Percentiles rank a stretch among this genome's conserved stretches.
Conservation (phyloP, 2,888 invertebrate genomes). For the Saturnia japonica region DNA sequence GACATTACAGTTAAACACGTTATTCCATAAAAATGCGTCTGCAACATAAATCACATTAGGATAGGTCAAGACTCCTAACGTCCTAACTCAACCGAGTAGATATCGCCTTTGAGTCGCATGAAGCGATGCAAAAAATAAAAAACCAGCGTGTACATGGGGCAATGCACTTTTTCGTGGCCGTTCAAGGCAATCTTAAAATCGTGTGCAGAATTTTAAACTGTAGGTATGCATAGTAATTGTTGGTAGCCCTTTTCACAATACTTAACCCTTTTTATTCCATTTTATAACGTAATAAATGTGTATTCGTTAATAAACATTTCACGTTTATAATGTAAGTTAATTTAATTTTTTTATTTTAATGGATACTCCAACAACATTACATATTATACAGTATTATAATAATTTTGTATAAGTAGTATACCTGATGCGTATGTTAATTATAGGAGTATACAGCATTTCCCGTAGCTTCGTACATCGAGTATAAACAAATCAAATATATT, state of each 20-base stretch:
- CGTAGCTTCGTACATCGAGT: too few relatives aligned
- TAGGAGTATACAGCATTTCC: too few relatives aligned
- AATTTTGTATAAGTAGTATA: too few relatives aligned
- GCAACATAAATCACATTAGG: conserved; percentile 71
- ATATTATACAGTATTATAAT: too few relatives aligned
- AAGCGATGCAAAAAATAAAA: conserved; percentile 56
- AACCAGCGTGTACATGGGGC: conserved; percentile 56
- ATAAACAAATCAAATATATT: too few relatives aligned
- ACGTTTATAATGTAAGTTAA: background rate
- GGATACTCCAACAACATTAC: too few relatives aligned
- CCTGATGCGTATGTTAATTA: too few relatives aligned
- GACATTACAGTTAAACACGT: background rate
- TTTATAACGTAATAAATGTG: background rate
- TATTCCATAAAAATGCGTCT: conserved; percentile 28
- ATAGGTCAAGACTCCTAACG: conserved; percentile 78
- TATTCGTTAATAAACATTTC: background rate
- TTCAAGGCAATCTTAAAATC: conserved; percentile 58
- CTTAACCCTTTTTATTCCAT: conserved; percentile 22
- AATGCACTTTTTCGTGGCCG: conserved; percentile 74
- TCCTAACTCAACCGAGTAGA: conserved; percentile 71
- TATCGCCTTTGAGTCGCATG: conserved; percentile 42
- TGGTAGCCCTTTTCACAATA: conserved; percentile 29
- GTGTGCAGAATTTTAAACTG: conserved; percentile 52
- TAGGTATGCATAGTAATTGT: conserved; percentile 65
- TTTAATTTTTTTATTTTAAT: too few relatives aligned